Evolutionary conservation across 2,888 invertebrate genomes (phyloP), one percentile per base, ranked within the genome.

Genomic region (Ornithoptera alexandrae): DNA sequence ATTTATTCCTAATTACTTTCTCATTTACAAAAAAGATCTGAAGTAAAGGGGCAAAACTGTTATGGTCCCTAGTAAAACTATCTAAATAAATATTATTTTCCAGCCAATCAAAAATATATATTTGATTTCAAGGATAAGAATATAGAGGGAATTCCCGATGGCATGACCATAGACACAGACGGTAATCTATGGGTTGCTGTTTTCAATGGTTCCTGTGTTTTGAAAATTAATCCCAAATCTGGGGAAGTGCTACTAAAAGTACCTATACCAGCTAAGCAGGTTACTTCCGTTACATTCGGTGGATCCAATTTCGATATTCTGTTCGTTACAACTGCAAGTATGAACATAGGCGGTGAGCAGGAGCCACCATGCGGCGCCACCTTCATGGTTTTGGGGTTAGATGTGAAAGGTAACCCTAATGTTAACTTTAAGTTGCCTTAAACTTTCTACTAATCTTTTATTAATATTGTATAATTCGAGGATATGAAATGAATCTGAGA

Each of bases 101-200:
- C 53, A 95, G 95, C 93, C 56, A 95, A 94, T 81, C 85, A 93
- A 72, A 93, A 90, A 73, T 88, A 93, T 66, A 83, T 95, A 57
- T 95, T 94, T 80, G 94, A 95, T 79, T 90, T 95, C 59, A 87
- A 85, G 50, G 80, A 84, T 62, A 83, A 88, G 72, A 83, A 86
- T 1, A 61, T 90, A 1, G 82, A 79, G 0, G 91, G 89, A 1
- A 77, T 93, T 53, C 95, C 95, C 0, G 96, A 96, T 81, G 96
- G 96, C 6, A 94, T 95, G 94, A 95, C 96, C 58, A 95, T 96
- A 64, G 97, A 97, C 83, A 91, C 93, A 0, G 94, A 96, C 71
- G 96, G 95, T 1, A 95, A 95, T 79, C 86, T 97, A 1, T 97
- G 96, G 95, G 93, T 97, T 5, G 96, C 96, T 1, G 94, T 94